Base-by-base conservation (phyloP, 2,113 vertebrate genomes). In the Tiliqua scincoides region DNA sequence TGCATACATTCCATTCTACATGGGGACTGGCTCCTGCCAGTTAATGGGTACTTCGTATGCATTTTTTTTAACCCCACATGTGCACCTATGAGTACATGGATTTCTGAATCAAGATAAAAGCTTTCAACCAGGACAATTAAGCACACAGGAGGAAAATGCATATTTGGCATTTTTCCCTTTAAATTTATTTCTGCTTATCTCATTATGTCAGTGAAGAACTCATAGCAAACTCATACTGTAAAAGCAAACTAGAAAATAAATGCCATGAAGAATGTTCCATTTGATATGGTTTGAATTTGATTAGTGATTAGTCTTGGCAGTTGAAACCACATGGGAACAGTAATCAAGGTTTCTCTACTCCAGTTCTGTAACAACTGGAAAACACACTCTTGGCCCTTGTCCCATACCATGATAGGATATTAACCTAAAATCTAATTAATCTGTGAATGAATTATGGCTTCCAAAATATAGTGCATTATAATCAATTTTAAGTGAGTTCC, bases 341-440 rank as follows among this genome's bases (percentile, higher is more conserved):
- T 94, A 94, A 94, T 95, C 89, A 94, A 90, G 80, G 87, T 54
- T 94, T 93, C 83, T 85, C 83, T 85, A 20, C 92, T 86, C 87
- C 6, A 0, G 67, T 61, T 92, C 93, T 77, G 86, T 80, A 94
- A 90, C 82, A 83, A 89, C 83, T 76, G 90, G 72, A 93, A 91
- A 95, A 93, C 93, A 93, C 65, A 89, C 76, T 84, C 68, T 23
- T 95, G 92, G 91, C 95, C 94, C 85, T 30, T 80, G 65, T 92
- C 92, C 93, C 92, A 79, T 86, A 91, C 62, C 23, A 95, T 96
- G 96, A 97, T 96, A 95, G 94, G 94, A 93, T 96, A 96, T 95
- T 97, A 97, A 97, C 94, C 91, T 91, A 95, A 96, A 97, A 96
- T 95, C 93, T 96, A 97, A 97, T 98, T 97, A 96, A 96, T 96